Base-by-base conservation (phyloP, 2,888 invertebrate genomes). In the Agrotis ipsilon region DNA sequence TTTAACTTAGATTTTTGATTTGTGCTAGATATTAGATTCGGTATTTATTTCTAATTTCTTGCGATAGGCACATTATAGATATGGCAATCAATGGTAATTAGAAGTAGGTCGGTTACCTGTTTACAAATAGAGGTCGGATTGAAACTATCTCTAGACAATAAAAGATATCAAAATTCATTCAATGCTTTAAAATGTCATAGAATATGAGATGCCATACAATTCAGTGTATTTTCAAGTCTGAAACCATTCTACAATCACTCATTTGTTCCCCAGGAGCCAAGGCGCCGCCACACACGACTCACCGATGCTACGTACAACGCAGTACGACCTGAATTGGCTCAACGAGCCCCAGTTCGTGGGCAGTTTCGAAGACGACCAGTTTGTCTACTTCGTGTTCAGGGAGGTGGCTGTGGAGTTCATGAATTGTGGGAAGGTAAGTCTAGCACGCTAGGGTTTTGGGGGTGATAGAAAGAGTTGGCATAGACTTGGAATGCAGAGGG, bases 331-430 rank as follows among this genome's bases (percentile, higher is more conserved):
- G 84, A 98, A 98, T 89, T 99, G 98, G 98, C 95, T 99, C 59
- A 98, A 98, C 91, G 98, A 98, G 86, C 99, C 99, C 0, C 98
- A 98, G 90, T 99, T 99, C 90, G 98, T 99, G 58, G 98, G 98
- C 51, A 98, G 98, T 72, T 99, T 99, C 89, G 99, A 99, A 91
- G 98, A 98, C 51, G 98, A 98, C 61, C 97, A 97, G 85, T 98
- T 98, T 92, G 97, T 99, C 0, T 99, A 98, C 91, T 99, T 99
- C 92, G 97, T 99, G 79, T 99, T 99, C 91, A 97, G 99, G 71
- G 99, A 99, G 92, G 97, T 98, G 21, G 99, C 99, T 19, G 98
- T 99, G 18, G 99, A 99, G 92, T 98, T 98, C 92, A 98, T 98
- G 91, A 99, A 98, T 90, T 99, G 99, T 91, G 99, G 99, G 85